These are phyloP conservation scores for Agrypnia vestita DNA, from an alignment of 1,140 invertebrate genomes.

Conservation along the genomic window DNA sequence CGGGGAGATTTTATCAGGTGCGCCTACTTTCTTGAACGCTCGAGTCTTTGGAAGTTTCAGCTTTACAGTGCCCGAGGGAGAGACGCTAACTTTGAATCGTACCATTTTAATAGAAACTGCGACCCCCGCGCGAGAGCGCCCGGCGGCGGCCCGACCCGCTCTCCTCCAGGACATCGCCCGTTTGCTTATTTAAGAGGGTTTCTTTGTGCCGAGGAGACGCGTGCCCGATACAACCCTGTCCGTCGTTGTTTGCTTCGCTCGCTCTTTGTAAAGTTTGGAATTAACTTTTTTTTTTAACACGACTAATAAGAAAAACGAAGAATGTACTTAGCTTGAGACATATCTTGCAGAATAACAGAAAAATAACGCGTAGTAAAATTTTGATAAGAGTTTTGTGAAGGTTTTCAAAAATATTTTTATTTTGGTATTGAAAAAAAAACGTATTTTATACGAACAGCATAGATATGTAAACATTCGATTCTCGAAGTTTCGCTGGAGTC, in stretches of 20 bases:
- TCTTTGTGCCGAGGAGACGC: background rate
- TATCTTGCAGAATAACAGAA: too few relatives aligned
- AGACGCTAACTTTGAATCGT: conserved; percentile 53
- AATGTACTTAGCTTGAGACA: too few relatives aligned
- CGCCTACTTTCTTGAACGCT: conserved; percentile 13
- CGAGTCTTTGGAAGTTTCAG: conserved; percentile 29
- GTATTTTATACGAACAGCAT: too few relatives aligned
- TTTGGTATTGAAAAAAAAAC: too few relatives aligned
- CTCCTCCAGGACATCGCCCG: conserved; percentile 3
- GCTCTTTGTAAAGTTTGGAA: conserved; percentile 24
- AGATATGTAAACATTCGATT: too few relatives aligned
- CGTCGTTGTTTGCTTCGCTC: background rate
- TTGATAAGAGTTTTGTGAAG: too few relatives aligned
- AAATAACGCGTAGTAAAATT: too few relatives aligned
- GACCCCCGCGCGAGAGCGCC: background rate
- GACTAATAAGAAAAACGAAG: too few relatives aligned
- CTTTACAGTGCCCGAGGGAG: conserved; percentile 45
- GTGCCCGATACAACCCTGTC: background rate
- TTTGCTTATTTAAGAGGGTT: conserved; percentile 30
- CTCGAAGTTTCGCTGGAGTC: too few relatives aligned
- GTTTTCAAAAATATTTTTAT: too few relatives aligned
- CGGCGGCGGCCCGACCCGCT: background rate
- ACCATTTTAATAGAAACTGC: conserved; percentile 49
- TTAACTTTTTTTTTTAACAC: background rate
- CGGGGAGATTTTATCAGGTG: conserved; percentile 28